phyloP scores from a whole-genome alignment of 2,113 vertebrate species.

The Ochotona curzoniae region DNA sequence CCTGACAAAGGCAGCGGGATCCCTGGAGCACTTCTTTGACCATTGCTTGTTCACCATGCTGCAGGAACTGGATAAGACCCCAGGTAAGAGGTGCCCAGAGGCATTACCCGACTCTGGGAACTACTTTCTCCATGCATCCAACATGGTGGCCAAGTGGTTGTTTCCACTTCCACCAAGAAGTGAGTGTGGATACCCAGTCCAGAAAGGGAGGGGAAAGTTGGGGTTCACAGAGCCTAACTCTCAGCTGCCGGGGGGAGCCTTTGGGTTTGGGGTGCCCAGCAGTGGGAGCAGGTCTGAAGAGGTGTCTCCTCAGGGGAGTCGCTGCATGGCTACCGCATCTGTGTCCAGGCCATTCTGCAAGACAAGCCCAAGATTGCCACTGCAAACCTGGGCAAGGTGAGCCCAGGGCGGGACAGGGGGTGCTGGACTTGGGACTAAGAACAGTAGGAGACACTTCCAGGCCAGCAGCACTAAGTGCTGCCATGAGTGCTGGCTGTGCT shows the following conservation, averaged over 20 bases:
- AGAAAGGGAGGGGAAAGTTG: not conserved
- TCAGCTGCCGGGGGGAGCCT: not conserved
- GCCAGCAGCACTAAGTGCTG: no score
- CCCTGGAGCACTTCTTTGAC: conserved; percentile 94
- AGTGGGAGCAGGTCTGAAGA: not conserved
- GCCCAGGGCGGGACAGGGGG: conserved; percentile 45
- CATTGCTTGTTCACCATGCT: conserved; percentile 96
- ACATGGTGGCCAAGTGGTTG: not conserved
- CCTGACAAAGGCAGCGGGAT: conserved; percentile 83
- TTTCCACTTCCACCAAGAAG: not conserved
- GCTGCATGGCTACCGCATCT: conserved; percentile 95
- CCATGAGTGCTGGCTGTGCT: no score
- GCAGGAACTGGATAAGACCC: conserved; percentile 92
- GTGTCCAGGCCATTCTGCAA: conserved; percentile 94
- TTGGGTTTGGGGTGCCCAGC: not conserved
- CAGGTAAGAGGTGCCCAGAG: conserved; percentile 83
- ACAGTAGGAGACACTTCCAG: not conserved
- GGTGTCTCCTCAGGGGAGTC: conserved; percentile 88
- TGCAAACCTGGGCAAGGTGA: conserved; percentile 91
- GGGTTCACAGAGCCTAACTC: not conserved
- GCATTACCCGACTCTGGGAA: not conserved
- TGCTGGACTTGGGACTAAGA: not conserved
- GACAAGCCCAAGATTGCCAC: conserved; percentile 93
- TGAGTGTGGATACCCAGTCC: not conserved
- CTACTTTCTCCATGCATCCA: not conserved